A percentile compares a stretch with the other conserved stretches of the same genome.
phyloP scores from a whole-genome alignment of 2,113 vertebrate genomes.

The Lutjanus erythropterus region DNA sequence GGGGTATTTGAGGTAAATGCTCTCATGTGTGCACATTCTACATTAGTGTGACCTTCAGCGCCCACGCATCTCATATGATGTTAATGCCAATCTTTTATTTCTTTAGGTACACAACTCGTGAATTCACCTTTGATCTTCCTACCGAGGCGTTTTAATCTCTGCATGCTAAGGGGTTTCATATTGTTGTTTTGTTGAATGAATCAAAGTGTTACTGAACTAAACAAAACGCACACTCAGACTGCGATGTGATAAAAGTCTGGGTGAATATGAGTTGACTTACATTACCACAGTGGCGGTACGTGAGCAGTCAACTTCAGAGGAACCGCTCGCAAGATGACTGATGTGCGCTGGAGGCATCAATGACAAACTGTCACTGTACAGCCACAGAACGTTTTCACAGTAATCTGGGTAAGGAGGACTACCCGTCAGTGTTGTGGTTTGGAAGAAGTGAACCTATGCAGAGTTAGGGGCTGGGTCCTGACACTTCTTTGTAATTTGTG shows the following conservation, averaged over 20 bases:
- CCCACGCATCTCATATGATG: constrained; percentile 21
- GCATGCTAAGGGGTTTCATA: constrained; percentile 61
- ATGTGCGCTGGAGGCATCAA: constrained; percentile 60
- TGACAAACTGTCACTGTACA: constrained; percentile 78
- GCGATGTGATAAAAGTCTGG: constrained; percentile 55
- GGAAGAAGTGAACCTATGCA: constrained; percentile 69
- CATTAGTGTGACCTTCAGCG: not conserved
- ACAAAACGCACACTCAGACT: constrained; percentile 59
- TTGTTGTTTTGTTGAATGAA: constrained; percentile 79
- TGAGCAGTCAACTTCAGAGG: constrained; percentile 71
- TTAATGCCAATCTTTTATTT: not conserved
- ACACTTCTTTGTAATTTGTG: constrained; percentile 78
- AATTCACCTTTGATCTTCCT: constrained; percentile 53
- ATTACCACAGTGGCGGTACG: constrained; percentile 63
- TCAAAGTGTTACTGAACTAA: constrained; percentile 74
- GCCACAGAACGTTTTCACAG: constrained; percentile 72
- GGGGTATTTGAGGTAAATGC: constrained; percentile 15
- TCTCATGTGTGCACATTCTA: not conserved
- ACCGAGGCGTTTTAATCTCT: constrained; percentile 34
- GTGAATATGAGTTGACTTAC: constrained; percentile 66
- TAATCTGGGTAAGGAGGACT: constrained; percentile 73
- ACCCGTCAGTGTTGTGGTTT: constrained; percentile 79
- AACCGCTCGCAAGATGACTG: constrained; percentile 78
- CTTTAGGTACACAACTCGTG: not conserved
- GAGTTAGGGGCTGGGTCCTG: constrained; percentile 45